These are phyloP conservation scores for Lonchura striata DNA, from an alignment of 2,113 vertebrate species.

Conservation along the genomic window DNA sequence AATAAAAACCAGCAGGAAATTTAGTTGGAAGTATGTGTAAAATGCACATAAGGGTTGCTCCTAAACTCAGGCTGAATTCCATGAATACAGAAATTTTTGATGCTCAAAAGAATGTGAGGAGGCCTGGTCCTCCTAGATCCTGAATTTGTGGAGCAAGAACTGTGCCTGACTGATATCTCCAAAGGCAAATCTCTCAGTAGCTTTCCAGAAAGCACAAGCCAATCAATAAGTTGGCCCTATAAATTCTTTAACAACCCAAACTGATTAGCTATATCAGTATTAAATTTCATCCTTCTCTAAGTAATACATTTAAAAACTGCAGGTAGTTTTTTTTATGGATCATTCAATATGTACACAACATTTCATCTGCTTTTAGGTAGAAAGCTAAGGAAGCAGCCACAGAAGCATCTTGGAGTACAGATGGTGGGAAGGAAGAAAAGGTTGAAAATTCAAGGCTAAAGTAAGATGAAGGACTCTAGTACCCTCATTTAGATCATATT, in stretches of 20 bases:
- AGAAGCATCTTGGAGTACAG: background rate
- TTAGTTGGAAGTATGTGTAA: background rate
- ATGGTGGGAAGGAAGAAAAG: background rate
- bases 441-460: background rate
- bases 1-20: background rate
- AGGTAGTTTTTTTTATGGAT: background rate
- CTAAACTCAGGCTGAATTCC: background rate
- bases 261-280: background rate
- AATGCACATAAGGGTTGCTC: background rate
- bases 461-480: background rate
- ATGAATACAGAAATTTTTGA: background rate
- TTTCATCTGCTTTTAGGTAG: background rate
- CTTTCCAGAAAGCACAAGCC: background rate
- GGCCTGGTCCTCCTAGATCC: background rate
- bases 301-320: background rate
- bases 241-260: background rate
- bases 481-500: background rate
- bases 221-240: background rate
- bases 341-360: background rate
- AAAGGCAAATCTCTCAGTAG: background rate
- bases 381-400: background rate
- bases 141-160: background rate
- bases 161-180: background rate
- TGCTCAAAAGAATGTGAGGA: background rate
- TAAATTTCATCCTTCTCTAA: background rate